Evolutionary conservation across 2,888 invertebrate genomes (phyloP).

Genomic region (Drosophila meridionalis): DNA sequence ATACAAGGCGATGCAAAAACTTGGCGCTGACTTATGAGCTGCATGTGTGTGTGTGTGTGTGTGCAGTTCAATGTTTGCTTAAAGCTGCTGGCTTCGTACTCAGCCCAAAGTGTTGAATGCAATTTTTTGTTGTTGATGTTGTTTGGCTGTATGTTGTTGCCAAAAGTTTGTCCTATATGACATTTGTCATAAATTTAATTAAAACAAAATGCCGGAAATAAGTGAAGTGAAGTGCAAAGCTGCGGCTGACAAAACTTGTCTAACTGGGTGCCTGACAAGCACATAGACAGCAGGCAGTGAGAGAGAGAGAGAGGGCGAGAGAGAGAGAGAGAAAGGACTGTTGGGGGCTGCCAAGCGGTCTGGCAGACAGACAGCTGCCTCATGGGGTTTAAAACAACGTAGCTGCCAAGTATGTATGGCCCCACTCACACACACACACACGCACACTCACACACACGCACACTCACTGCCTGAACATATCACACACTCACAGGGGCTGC

Average conservation of each 20-base stretch:
- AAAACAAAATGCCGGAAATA: slow-evolving; percentile 75
- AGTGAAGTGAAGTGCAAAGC: slow-evolving; percentile 45
- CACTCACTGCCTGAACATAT: slow-evolving; percentile 20
- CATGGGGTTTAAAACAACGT: slow-evolving; percentile 39
- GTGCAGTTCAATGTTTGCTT: not conserved
- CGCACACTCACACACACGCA: not conserved
- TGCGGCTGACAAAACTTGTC: slow-evolving; percentile 53
- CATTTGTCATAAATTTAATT: slow-evolving; percentile 77
- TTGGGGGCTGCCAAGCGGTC: not conserved
- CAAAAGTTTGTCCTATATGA: slow-evolving; percentile 52
- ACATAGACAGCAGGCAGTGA: slow-evolving; percentile 8
- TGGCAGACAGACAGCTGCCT: slow-evolving; percentile 7
- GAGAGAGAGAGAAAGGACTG: not conserved
- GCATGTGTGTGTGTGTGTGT: not conserved
- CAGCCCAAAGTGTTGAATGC: slow-evolving; percentile 25
- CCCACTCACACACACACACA: not conserved
- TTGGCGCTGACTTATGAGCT: not conserved
- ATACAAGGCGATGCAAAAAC: not conserved
- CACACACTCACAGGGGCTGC: slow-evolving; percentile 18
- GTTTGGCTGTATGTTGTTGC: not conserved
- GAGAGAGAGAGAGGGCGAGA: not conserved
- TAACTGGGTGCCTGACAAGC: slow-evolving; percentile 42
- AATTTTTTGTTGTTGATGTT: slow-evolving; percentile 16
- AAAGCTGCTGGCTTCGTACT: not conserved
- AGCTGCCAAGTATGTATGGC: slow-evolving; percentile 24